Base-by-base conservation (phyloP, 2,888 invertebrate species). In the Plagodis pulveraria region DNA sequence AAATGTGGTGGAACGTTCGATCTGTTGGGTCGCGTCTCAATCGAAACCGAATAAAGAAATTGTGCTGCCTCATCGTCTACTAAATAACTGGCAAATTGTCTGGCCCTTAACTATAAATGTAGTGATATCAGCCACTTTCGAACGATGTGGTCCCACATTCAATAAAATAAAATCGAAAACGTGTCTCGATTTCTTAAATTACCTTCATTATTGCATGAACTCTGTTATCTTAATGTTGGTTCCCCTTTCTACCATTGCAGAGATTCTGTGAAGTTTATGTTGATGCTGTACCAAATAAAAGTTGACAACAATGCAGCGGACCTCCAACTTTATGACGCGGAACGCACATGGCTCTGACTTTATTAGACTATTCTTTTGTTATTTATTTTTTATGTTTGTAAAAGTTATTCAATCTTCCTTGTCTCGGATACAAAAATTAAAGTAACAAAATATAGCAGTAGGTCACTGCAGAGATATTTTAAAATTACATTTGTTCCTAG, bases 1-100 rank as follows among this genome's bases (percentile, higher is more conserved):
- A 73, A 81, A 73, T 74, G 75, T 71, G 73, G 65, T 74, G 72
- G 69, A 77, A 77, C 69, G 58, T 70, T 72, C 73, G 71, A 77
- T 73, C 67, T 61, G 63, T 76, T 67, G 61, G 65, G 70, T 77
- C 58, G 67, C 68, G 70, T 77, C 76, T 76, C 76, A 75, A 80
- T 78, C 68, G 78, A 75, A 80, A 76, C 77, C 73, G 78, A 82
- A 82, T 84, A 81, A 81, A 84, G 79, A 75, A 78, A 79, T 80
- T 70, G 73, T 74, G 84, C 86, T 76, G 82, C 70, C 73, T 84
- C 86, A 83, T 80, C 84, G 77, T 80, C 74, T 86, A 82, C 71
- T 81, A 83, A 84, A 82, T 83, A 84, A 81, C 77, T 76, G 70
- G 67, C 63, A 73, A 79, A 83, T 81, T 75, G 81, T 76, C 78